phyloP scores from a whole-genome alignment of 2,113 vertebrate genomes.

The Propithecus coquereli region DNA sequence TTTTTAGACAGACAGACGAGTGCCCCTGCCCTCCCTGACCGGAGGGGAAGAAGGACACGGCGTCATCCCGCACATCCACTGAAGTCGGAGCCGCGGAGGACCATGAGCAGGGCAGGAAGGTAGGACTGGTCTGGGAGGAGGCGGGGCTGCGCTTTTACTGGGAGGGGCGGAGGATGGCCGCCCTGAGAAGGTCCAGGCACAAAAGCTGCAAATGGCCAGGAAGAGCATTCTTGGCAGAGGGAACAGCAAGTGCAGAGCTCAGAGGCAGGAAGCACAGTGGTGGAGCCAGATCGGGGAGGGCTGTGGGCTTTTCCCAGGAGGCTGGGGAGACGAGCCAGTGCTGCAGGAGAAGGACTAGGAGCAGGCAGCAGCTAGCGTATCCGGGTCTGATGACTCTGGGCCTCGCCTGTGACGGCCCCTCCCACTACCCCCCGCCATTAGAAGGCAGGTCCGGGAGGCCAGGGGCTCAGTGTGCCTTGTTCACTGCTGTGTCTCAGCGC shows the following conservation, averaged over 20 bases:
- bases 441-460: not conserved
- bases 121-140: no score
- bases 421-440: not conserved
- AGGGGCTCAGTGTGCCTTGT: not conserved
- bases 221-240: not conserved
- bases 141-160: not conserved
- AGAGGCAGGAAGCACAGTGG: not conserved
- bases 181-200: not conserved
- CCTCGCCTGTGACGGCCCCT: not conserved
- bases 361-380: rapidly evolving
- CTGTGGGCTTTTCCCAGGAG: not conserved
- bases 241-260: not conserved
- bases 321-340: not conserved
- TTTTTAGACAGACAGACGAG: not conserved
- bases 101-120: not conserved
- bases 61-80: not conserved
- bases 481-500: not conserved
- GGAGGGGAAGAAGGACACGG: not conserved
- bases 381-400: not conserved
- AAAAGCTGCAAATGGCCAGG: not conserved
- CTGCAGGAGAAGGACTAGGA: not conserved
- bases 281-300: not conserved
- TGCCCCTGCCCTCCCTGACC: not conserved
- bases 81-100: not conserved
- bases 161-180: not conserved